Conservation (phyloP, 2,888 invertebrate species). For the Pardosa pseudoannulata region DNA sequence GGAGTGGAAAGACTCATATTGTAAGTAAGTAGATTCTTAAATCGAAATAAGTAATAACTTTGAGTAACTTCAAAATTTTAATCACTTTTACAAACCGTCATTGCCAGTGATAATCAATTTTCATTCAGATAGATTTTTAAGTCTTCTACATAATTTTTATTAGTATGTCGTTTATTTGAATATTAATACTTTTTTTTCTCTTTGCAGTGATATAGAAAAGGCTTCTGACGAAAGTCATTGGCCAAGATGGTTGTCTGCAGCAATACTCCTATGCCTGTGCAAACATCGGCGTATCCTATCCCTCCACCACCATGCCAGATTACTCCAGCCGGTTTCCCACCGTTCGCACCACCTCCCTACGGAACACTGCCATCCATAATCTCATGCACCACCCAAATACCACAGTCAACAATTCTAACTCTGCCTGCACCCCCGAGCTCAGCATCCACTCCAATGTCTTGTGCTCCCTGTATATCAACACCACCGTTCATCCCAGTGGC, state of each 20-base stretch:
- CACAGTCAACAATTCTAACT: conserved; percentile 7
- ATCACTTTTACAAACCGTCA: too few species aligned
- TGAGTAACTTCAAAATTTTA: too few species aligned
- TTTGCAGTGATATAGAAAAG: background rate
- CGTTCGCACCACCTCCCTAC: conserved; percentile 17
- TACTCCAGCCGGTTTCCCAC: conserved; percentile 13
- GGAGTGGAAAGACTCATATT: too few species aligned
- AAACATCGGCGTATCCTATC: conserved; percentile 29
- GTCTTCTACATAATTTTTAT: too few species aligned
- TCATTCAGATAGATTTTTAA: too few species aligned
- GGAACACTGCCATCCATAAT: background rate
- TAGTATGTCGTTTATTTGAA: too few species aligned
- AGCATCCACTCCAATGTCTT: conserved; percentile 11
- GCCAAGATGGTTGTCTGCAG: conserved; percentile 49
- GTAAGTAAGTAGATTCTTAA: too few species aligned
- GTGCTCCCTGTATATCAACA: conserved; percentile 19
- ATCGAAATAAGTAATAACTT: too few species aligned
- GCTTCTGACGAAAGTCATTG: background rate
- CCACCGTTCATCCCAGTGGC: background rate
- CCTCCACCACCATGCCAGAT: conserved; percentile 29
- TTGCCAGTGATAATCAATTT: too few species aligned
- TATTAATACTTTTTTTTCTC: background rate
- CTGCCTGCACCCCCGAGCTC: background rate
- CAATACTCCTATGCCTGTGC: conserved; percentile 24
- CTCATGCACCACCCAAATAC: conserved; percentile 23